phyloP scores from a whole-genome alignment of 2,888 invertebrate genomes.

The Villa cingulata region DNA sequence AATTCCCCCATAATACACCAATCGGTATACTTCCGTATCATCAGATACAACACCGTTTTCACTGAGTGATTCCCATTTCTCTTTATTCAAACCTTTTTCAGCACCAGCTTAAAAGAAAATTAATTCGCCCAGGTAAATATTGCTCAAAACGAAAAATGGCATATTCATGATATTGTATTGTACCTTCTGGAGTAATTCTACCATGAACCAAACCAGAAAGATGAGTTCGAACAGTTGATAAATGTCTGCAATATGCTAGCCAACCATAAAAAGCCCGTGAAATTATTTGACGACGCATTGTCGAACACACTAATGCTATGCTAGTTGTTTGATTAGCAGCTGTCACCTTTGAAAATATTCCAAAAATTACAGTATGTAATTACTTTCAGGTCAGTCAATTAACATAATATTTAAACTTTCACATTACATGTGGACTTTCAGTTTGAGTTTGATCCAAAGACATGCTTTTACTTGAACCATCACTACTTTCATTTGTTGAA shows the following conservation, averaged over 20 bases:
- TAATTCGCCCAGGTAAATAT: not conserved
- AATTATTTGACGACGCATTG: conserved; percentile 89
- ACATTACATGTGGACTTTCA: conserved; percentile 29
- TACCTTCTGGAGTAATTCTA: conserved; percentile 51
- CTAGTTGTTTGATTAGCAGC: conserved; percentile 39
- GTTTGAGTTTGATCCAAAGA: conserved; percentile 38
- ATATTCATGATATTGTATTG: no score
- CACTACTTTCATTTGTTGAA: conserved; percentile 49
- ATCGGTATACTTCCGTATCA: conserved; percentile 60
- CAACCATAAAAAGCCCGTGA: conserved; percentile 93
- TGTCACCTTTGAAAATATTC: conserved; percentile 16
- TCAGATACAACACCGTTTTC: conserved; percentile 48
- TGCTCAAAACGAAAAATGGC: not conserved
- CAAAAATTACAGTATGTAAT: no score
- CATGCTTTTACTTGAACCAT: conserved; percentile 43
- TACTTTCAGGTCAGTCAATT: conserved; percentile 10
- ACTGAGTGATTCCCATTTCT: conserved; percentile 57
- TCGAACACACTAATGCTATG: conserved; percentile 74
- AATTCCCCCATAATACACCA: conserved; percentile 81
- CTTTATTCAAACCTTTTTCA: conserved; percentile 57
- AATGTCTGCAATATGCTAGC: conserved; percentile 85
- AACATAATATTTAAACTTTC: conserved; percentile 17
- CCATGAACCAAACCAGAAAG: conserved; percentile 75
- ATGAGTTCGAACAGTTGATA: conserved; percentile 85
- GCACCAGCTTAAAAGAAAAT: conserved; percentile 40